A percentile compares a stretch with the other conserved stretches of the same genome.
Evolutionary conservation across 2,113 vertebrate genomes (phyloP).

Genomic region (Carassius carassius): DNA sequence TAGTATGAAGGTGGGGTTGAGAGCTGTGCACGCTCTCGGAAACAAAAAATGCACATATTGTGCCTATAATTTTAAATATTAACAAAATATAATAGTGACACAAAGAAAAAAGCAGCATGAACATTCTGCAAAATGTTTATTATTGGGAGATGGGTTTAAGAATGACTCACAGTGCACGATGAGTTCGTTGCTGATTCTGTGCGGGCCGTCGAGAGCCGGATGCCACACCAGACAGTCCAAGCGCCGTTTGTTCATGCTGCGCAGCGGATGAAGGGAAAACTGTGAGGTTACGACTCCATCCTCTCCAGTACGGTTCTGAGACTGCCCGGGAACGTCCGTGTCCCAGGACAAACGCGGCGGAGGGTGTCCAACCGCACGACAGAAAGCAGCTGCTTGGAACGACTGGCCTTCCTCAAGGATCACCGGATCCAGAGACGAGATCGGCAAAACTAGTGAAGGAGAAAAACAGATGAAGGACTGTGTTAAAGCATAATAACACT

Average conservation of each 20-base stretch:
- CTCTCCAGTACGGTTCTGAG: conserved; percentile 67
- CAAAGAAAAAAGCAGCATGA: no score
- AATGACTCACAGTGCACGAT: conserved; percentile 83
- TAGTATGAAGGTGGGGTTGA: no score
- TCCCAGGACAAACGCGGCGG: conserved; percentile 82
- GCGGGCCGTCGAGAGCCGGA: conserved; percentile 76
- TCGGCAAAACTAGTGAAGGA: conserved; percentile 65
- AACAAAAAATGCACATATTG: not conserved
- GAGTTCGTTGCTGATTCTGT: conserved; percentile 77
- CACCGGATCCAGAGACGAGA: conserved; percentile 69
- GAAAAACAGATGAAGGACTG: not conserved
- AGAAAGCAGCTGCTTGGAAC: conserved; percentile 78
- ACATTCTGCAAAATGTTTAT: not conserved
- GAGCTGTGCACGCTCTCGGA: no score
- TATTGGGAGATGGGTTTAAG: not conserved
- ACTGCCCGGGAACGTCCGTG: conserved; percentile 76
- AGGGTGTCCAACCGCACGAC: conserved; percentile 82
- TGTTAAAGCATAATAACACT: no score
- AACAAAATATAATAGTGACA: no score
- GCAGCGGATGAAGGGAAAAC: conserved; percentile 83
- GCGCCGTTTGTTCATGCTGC: conserved; percentile 83
- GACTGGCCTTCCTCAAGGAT: conserved; percentile 79
- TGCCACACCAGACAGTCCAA: conserved; percentile 88
- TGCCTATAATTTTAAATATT: not conserved
- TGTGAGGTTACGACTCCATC: conserved; percentile 77